Evolutionary conservation across 1,140 invertebrate genomes (phyloP).

Genomic region (Neelides sp.): DNA sequence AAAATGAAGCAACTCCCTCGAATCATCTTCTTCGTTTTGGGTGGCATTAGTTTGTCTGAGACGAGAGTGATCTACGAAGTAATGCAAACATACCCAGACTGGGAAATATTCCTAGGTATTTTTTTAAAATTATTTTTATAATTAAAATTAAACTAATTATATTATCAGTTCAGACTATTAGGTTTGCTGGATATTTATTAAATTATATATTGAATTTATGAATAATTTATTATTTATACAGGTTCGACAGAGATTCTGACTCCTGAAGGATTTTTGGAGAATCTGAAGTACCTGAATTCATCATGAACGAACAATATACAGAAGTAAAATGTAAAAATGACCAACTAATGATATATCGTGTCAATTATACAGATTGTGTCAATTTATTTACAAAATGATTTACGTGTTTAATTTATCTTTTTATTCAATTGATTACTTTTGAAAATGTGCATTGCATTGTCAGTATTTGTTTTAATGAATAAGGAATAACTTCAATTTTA

Average conservation of each 20-base stretch:
- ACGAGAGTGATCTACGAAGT: slow-evolving; percentile 97
- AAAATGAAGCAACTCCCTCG: slow-evolving; percentile 84
- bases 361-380: neutral
- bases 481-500: too few species aligned
- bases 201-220: neutral
- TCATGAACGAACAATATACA: neutral
- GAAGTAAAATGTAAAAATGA: neutral
- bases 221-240: slow-evolving; percentile 34
- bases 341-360: neutral
- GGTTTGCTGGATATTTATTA: neutral
- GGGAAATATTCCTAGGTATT: slow-evolving; percentile 93
- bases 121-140: neutral
- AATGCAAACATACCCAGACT: slow-evolving; percentile 86
- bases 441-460: too few species aligned
- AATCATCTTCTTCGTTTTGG: slow-evolving; percentile 90
- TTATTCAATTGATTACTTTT: neutral
- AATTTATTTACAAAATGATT: too few species aligned
- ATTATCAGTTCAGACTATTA: neutral
- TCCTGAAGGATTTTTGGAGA: slow-evolving; percentile 84
- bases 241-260: slow-evolving; percentile 89
- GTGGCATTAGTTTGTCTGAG: slow-evolving; percentile 91
- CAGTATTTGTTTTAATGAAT: too few species aligned
- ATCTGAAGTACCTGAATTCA: slow-evolving; percentile 37
- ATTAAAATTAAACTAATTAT: neutral
- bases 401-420: too few species aligned